A percentile compares a stretch with the other conserved stretches of the same genome.
Conservation (phyloP, 2,113 vertebrate genomes). For the Myanophis thanlyinensis region DNA sequence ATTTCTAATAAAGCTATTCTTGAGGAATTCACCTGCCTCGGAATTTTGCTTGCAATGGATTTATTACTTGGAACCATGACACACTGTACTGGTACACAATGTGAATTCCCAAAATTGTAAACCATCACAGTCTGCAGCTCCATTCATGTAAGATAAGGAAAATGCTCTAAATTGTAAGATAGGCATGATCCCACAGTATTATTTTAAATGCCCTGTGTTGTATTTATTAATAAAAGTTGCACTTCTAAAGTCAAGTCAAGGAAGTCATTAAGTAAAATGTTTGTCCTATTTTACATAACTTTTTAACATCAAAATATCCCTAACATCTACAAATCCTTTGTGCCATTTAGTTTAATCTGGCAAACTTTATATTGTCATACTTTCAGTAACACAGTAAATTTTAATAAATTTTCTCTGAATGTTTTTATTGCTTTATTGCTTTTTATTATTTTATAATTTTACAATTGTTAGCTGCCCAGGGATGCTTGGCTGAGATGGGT, state of each 20-base stretch:
- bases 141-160: not conserved
- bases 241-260: not conserved
- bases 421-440: not conserved
- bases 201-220: not conserved
- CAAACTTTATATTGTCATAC: not conserved
- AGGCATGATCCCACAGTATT: not conserved
- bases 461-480: not conserved
- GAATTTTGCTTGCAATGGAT: too few species aligned
- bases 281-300: not conserved
- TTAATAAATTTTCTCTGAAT: not conserved
- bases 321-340: not conserved
- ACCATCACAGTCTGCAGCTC: not conserved
- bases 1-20: too few species aligned
- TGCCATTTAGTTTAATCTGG: not conserved
- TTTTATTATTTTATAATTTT: not conserved
- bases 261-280: not conserved
- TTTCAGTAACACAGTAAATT: not conserved
- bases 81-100: not conserved
- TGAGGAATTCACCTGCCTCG: too few species aligned
- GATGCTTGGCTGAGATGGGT: not conserved
- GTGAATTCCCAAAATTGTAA: not conserved
- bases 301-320: not conserved
- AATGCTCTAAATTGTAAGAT: not conserved
- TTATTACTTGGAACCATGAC: too few species aligned
- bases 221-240: not conserved